Conservation (phyloP, 2,113 vertebrate species). For the Apaloderma vittatum region DNA sequence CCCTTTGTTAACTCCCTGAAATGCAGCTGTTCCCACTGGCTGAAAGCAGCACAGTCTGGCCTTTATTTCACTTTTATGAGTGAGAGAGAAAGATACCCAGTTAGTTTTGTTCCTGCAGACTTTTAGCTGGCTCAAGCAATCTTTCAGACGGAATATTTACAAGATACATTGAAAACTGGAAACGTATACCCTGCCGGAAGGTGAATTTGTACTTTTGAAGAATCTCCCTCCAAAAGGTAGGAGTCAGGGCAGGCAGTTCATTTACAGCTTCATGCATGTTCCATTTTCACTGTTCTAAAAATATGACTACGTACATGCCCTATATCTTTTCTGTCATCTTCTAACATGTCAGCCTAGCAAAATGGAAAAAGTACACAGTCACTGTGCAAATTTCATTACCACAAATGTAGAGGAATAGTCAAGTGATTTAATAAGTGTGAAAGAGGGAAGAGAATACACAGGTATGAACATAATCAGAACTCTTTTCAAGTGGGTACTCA, state of each 20-base stretch:
- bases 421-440: slow-evolving; percentile 52
- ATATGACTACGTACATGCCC: background rate
- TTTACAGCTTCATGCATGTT: slow-evolving; percentile 6
- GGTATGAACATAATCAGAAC: slow-evolving; percentile 47
- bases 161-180: background rate
- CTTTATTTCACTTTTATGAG: background rate
- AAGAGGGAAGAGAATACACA: slow-evolving; percentile 46
- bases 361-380: slow-evolving; percentile 28
- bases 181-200: background rate
- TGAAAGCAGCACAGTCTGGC: background rate
- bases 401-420: slow-evolving; percentile 26
- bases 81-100: background rate
- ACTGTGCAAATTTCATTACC: slow-evolving; percentile 13
- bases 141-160: background rate
- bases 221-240: background rate
- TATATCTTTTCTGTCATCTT: slow-evolving; percentile 28
- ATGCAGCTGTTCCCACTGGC: background rate
- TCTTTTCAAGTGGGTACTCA: slow-evolving; percentile 53
- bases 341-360: slow-evolving; percentile 35
- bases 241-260: background rate
- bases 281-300: slow-evolving; percentile 36
- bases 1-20: background rate
- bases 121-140: background rate
- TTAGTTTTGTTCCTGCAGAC: background rate
- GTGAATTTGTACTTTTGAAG: background rate